These are phyloP conservation scores for Tragopan temminckii DNA, from an alignment of 2,797 vertebrate species.

Conservation along the genomic window DNA sequence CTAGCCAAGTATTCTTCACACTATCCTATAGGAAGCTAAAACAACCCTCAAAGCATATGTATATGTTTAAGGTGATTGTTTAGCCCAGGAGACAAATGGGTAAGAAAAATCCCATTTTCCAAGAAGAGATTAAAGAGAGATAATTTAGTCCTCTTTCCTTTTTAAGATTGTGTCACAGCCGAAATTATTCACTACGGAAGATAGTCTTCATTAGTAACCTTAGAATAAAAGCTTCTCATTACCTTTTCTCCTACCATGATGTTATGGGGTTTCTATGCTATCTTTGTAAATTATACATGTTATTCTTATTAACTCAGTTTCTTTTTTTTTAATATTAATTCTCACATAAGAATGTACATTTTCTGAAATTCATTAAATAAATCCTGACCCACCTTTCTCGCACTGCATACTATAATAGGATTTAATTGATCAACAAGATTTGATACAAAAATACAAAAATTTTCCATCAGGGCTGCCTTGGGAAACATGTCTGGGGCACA, in stretches of 20 bases:
- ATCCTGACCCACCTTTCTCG: not conserved
- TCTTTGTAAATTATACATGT: slow-evolving; percentile 52
- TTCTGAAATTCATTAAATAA: not conserved
- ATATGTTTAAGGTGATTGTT: slow-evolving; percentile 59
- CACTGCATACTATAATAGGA: not conserved
- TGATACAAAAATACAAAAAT: not conserved
- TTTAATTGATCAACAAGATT: not conserved
- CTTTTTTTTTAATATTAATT: not conserved
- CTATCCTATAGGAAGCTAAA: slow-evolving; percentile 65
- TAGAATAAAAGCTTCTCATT: slow-evolving; percentile 65
- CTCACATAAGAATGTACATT: not conserved
- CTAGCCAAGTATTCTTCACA: not conserved
- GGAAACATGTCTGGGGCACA: not conserved
- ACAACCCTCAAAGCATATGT: slow-evolving; percentile 51
- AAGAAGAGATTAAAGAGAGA: slow-evolving; percentile 28
- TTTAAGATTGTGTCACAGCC: slow-evolving; percentile 40
- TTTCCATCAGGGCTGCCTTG: not conserved
- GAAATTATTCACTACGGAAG: slow-evolving; percentile 68
- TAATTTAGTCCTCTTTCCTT: slow-evolving; percentile 22
- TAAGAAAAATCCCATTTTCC: slow-evolving; percentile 25
- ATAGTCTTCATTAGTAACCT: slow-evolving; percentile 49
- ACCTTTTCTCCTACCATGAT: slow-evolving; percentile 39
- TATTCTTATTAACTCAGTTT: not conserved
- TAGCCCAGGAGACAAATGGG: slow-evolving; percentile 34
- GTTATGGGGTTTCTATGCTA: not conserved